Conservation (phyloP, 2,888 invertebrate species). For the Cerastis leucographa region DNA sequence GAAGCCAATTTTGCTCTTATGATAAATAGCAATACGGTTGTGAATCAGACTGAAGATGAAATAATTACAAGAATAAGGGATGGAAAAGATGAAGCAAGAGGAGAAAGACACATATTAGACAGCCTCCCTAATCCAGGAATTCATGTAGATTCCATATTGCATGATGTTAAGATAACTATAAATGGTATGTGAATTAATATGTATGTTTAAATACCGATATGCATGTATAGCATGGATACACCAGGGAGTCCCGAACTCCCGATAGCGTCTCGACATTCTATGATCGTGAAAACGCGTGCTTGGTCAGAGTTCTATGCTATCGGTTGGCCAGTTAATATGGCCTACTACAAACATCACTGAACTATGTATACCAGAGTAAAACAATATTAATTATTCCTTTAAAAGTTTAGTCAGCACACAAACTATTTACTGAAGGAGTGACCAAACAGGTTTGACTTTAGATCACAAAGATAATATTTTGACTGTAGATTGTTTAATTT, state of each 20-base stretch:
- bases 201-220: neutral
- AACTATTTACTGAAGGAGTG: constrained; percentile 14
- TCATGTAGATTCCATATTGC: constrained; percentile 91
- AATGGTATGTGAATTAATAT: constrained; percentile 79
- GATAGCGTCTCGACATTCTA: neutral
- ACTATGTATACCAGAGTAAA: neutral
- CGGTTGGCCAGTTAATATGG: neutral
- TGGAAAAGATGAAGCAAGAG: constrained; percentile 63
- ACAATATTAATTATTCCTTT: constrained; percentile 12
- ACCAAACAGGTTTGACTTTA: constrained; percentile 8
- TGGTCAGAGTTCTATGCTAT: neutral
- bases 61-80: constrained; percentile 72
- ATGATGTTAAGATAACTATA: constrained; percentile 92
- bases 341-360: neutral
- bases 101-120: constrained; percentile 73
- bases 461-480: constrained; percentile 4
- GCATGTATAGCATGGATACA: neutral
- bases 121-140: constrained; percentile 90
- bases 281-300: neutral
- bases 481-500: neutral
- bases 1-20: constrained; percentile 93
- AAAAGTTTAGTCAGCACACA: constrained; percentile 1
- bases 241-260: neutral
- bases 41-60: constrained; percentile 75
- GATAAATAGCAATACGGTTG: constrained; percentile 75